These are phyloP conservation scores for Parascotia fuliginaria DNA, from an alignment of 2,888 invertebrate species.

Conservation along the genomic window DNA sequence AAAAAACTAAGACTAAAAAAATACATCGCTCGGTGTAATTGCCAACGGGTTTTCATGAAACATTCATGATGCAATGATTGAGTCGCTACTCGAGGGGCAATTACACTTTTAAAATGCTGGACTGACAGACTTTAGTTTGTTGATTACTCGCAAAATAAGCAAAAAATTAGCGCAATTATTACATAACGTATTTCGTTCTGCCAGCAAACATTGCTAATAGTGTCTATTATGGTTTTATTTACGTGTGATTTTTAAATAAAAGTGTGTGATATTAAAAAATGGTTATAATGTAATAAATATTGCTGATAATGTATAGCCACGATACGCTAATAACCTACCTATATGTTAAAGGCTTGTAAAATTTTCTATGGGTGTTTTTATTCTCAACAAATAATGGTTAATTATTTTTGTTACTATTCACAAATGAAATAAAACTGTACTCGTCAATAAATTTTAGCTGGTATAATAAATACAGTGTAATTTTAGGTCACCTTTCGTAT, in stretches of 20 bases:
- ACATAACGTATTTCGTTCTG: conserved; percentile 21
- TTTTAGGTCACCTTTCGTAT: neutral
- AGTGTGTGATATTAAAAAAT: neutral
- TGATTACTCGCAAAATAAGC: conserved; percentile 38
- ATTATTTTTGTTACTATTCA: neutral
- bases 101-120: conserved; percentile 60
- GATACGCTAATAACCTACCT: too few species aligned
- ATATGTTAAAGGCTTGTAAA: too few species aligned
- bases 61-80: conserved; percentile 74
- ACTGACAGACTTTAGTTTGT: conserved; percentile 35
- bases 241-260: too few species aligned
- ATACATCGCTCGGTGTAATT: conserved; percentile 58
- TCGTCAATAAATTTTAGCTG: too few species aligned
- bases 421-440: neutral
- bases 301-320: too few species aligned
- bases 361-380: too few species aligned
- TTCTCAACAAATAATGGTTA: too few species aligned
- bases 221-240: conserved; percentile 2
- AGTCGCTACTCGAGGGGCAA: conserved; percentile 59
- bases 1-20: conserved; percentile 54
- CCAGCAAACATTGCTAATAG: conserved; percentile 12
- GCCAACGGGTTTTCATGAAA: conserved; percentile 72
- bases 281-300: neutral
- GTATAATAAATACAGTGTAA: neutral
- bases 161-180: conserved; percentile 35